Conservation (phyloP, 2,113 vertebrate genomes). For the Forbesichthys papilliferus region DNA sequence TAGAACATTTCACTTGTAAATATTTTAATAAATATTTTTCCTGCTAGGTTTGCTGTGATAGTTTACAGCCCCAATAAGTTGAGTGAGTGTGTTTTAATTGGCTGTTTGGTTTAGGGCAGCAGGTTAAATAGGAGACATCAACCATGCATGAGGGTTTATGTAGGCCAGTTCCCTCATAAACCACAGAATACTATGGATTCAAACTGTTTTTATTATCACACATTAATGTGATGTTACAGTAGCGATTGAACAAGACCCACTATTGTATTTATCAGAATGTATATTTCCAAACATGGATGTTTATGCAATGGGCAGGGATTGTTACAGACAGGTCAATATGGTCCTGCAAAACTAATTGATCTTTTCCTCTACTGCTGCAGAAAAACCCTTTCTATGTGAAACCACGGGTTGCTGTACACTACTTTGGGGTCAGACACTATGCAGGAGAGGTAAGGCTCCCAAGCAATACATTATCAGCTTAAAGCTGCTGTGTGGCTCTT, state of each 20-base stretch:
- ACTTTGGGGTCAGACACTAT: constrained; percentile 94
- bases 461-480: no score
- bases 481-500: no score
- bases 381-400: constrained; percentile 96
- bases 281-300: background rate
- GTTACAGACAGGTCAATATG: background rate
- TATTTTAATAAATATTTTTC: background rate
- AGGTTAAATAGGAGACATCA: background rate
- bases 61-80: background rate
- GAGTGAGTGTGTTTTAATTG: background rate
- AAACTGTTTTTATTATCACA: background rate
- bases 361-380: constrained; percentile 67
- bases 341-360: background rate
- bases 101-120: background rate
- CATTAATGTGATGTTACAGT: background rate
- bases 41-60: background rate
- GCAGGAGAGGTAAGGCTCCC: constrained; percentile 87
- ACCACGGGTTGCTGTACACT: constrained; percentile 90
- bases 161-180: background rate
- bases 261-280: no score
- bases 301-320: background rate
- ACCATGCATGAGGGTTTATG: background rate
- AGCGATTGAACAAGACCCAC: background rate
- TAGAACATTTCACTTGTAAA: background rate
- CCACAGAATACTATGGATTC: background rate